These are phyloP conservation scores for Cryptophagus acutangulus DNA, from an alignment of 2,888 invertebrate genomes.

Conservation along the genomic window DNA sequence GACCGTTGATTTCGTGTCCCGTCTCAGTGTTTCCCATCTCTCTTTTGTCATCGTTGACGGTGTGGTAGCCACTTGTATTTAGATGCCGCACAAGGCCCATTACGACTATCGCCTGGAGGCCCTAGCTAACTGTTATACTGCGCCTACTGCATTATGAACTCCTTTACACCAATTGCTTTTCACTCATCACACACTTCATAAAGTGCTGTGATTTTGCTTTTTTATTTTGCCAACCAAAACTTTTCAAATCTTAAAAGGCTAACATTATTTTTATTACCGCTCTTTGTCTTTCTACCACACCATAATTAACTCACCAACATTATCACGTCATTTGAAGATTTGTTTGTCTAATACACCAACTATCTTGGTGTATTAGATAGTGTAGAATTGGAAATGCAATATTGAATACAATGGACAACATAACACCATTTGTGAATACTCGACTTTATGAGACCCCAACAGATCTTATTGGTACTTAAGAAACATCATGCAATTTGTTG, in stretches of 20 bases:
- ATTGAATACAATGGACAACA: too few species aligned
- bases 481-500: too few species aligned
- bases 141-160: slow-evolving; percentile 34
- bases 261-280: slow-evolving; percentile 15
- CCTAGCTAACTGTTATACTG: slow-evolving; percentile 33
- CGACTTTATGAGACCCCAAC: too few species aligned
- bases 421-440: too few species aligned
- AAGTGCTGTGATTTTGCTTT: slow-evolving; percentile 20
- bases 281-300: slow-evolving; percentile 6
- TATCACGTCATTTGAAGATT: too few species aligned
- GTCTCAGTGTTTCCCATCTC: slow-evolving; percentile 37
- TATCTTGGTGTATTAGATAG: too few species aligned
- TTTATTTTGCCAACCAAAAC: slow-evolving; percentile 11
- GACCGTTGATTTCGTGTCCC: slow-evolving; percentile 52
- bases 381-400: too few species aligned
- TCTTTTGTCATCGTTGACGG: slow-evolving; percentile 29
- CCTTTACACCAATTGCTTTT: slow-evolving; percentile 32
- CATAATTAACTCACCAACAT: too few species aligned
- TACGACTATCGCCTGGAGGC: slow-evolving; percentile 28
- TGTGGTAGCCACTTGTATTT: slow-evolving; percentile 35
- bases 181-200: slow-evolving; percentile 30
- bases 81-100: slow-evolving; percentile 34
- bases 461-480: too few species aligned
- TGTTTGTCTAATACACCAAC: too few species aligned
- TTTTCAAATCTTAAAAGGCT: slow-evolving; percentile 13